These are phyloP conservation scores for Ophonus ardosiacus DNA, from an alignment of 2,888 invertebrate genomes.

Conservation along the genomic window DNA sequence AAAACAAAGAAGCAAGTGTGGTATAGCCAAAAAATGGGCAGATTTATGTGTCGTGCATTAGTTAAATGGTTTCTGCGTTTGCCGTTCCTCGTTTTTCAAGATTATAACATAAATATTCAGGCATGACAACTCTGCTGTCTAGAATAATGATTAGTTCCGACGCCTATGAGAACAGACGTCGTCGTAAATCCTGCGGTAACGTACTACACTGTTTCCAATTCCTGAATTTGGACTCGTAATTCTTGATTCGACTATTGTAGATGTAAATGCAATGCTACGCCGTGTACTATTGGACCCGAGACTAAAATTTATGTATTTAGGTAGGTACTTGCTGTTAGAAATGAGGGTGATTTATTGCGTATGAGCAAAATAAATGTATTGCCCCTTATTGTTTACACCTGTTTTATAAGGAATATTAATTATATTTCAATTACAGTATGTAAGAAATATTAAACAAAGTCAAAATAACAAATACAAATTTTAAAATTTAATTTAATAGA, in stretches of 20 bases:
- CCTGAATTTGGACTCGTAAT: conserved; percentile 20
- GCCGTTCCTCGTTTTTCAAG: neutral
- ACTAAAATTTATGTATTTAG: neutral
- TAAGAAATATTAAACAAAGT: neutral
- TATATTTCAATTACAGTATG: neutral
- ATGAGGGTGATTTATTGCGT: neutral
- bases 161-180: neutral
- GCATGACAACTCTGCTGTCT: neutral
- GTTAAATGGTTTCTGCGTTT: neutral
- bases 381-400: neutral
- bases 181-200: conserved; percentile 2
- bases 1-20: neutral
- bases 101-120: conserved; percentile 16
- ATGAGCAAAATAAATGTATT: neutral
- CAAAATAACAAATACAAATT: too few relatives aligned
- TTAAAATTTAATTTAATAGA: too few relatives aligned
- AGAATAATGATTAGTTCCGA: conserved; percentile 17
- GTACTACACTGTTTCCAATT: neutral
- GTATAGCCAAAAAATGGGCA: neutral
- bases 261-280: neutral
- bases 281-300: neutral
- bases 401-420: neutral
- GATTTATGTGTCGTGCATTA: neutral
- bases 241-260: conserved; percentile 15
- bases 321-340: neutral